phyloP scores from a whole-genome alignment of 2,888 invertebrate species.

The Amorpha juglandis region DNA sequence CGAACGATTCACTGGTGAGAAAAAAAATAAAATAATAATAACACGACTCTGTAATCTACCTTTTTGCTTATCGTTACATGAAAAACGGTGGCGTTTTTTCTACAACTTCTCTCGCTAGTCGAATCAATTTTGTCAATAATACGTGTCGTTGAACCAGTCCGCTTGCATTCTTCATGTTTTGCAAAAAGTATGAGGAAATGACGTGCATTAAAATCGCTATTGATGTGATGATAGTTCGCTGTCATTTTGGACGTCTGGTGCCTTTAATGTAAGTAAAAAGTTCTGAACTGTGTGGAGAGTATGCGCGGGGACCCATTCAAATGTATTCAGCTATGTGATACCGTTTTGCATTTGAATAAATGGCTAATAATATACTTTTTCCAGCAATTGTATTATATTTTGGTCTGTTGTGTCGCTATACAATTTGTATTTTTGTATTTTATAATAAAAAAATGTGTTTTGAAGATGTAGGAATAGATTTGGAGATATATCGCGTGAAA shows the following conservation, averaged over 20 bases:
- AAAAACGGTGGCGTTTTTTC: constrained; percentile 15
- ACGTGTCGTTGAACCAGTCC: constrained; percentile 37
- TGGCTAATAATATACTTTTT: background rate
- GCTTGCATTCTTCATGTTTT: constrained; percentile 22
- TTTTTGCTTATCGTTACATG: constrained; percentile 48
- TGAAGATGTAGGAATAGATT: no score
- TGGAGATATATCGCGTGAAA: no score
- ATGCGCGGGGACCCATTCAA: no score
- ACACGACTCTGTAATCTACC: constrained; percentile 40
- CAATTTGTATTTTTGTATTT: no score
- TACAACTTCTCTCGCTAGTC: background rate
- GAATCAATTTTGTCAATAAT: constrained; percentile 27
- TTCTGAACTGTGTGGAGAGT: background rate
- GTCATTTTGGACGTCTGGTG: background rate
- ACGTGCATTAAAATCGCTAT: constrained; percentile 21
- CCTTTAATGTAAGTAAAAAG: constrained; percentile 16
- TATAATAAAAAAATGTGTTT: no score
- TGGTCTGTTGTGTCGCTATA: no score
- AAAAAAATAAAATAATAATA: constrained; percentile 36
- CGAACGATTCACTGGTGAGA: constrained; percentile 33
- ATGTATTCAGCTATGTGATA: background rate
- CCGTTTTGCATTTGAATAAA: constrained; percentile 9
- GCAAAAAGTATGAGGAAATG: constrained; percentile 28
- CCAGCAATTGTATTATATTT: background rate
- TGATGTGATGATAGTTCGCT: background rate